Evolutionary conservation across 2,888 invertebrate species (phyloP).

Genomic region (Latheticus oryzae): DNA sequence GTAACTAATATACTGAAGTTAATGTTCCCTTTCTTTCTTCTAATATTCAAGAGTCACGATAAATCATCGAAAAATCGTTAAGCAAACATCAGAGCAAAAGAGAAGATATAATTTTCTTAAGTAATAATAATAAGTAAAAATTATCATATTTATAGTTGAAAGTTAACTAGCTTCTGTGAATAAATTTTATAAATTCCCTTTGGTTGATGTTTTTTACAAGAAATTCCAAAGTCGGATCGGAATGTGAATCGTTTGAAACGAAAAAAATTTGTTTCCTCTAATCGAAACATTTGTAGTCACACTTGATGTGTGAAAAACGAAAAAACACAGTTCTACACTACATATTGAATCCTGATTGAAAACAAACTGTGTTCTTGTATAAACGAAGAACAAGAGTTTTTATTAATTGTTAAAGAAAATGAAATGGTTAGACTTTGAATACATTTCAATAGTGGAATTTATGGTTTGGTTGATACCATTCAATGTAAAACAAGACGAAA

Average conservation of each 20-base stretch:
- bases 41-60: slow-evolving; percentile 32
- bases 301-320: slow-evolving; percentile 57
- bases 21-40: slow-evolving; percentile 22
- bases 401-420: slow-evolving; percentile 40
- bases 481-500: slow-evolving; percentile 64
- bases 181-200: too few species aligned
- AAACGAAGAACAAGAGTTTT: slow-evolving; percentile 15
- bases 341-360: slow-evolving; percentile 35
- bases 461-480: slow-evolving; percentile 58
- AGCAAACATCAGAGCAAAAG: slow-evolving; percentile 33
- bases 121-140: slow-evolving; percentile 25
- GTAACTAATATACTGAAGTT: slow-evolving; percentile 16
- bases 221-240: slow-evolving; percentile 28
- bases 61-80: slow-evolving; percentile 33
- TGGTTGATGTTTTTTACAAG: too few species aligned
- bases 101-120: slow-evolving; percentile 32
- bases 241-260: slow-evolving; percentile 27
- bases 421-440: slow-evolving; percentile 37
- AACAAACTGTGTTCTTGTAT: slow-evolving; percentile 2
- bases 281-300: slow-evolving; percentile 61
- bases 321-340: slow-evolving; percentile 33
- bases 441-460: slow-evolving; percentile 52
- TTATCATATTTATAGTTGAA: slow-evolving; percentile 32
- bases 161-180: too few species aligned
- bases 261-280: slow-evolving; percentile 59